phyloP scores from a whole-genome alignment of 2,888 invertebrate genomes.

The Sericinus montela region DNA sequence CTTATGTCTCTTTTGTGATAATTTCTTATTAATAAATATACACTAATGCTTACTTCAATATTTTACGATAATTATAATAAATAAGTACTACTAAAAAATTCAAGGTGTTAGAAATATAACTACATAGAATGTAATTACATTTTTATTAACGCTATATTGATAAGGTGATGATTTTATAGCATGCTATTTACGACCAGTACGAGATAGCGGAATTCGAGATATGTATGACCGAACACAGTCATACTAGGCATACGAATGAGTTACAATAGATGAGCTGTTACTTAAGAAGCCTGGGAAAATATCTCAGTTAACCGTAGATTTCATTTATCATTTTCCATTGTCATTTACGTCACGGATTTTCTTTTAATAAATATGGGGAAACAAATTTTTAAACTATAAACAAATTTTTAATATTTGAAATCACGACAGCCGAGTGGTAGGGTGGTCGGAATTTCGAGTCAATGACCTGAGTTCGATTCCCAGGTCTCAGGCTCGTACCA shows the following conservation, averaged over 20 bases:
- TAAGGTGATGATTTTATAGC: conserved; percentile 13
- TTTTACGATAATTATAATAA: neutral
- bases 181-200: conserved; percentile 7
- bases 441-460: no score
- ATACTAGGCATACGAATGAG: conserved; percentile 16
- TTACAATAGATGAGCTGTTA: conserved; percentile 22
- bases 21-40: no score
- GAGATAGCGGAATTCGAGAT: conserved; percentile 9
- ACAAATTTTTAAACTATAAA: no score
- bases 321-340: neutral
- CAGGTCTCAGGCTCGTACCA: no score
- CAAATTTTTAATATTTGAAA: no score
- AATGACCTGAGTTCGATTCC: no score
- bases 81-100: neutral
- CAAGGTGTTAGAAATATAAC: neutral
- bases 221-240: conserved; percentile 12
- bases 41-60: neutral
- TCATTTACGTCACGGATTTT: neutral
- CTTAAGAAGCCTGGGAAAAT: conserved; percentile 29
- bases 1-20: no score
- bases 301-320: neutral
- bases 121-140: neutral
- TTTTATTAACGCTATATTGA: conserved; percentile 4
- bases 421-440: no score
- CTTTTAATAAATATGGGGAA: no score